phyloP scores from a whole-genome alignment of 2,797 vertebrate genomes.

The Dendrocincla tyrannina region DNA sequence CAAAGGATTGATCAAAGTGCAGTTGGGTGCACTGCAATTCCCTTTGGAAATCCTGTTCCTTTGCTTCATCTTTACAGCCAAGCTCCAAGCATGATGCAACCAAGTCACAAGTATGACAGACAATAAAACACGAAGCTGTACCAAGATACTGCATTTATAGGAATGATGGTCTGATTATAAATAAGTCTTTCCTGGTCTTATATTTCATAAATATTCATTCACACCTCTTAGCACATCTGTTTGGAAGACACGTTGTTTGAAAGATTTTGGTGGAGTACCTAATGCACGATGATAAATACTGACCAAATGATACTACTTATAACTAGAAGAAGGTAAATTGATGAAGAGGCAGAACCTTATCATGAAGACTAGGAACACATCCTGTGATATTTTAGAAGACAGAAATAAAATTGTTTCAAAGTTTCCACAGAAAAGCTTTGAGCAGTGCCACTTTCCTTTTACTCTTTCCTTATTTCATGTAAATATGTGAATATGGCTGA shows the following conservation, averaged over 20 bases:
- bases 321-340: not conserved
- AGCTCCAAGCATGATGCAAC: not conserved
- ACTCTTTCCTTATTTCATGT: not conserved
- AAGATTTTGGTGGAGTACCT: not conserved
- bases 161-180: not conserved
- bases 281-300: not conserved
- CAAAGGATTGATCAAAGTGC: not conserved
- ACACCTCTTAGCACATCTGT: not conserved
- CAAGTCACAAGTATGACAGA: not conserved
- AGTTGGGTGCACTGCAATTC: not conserved
- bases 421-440: not conserved
- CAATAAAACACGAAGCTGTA: not conserved
- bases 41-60: not conserved
- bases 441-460: not conserved
- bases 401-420: not conserved
- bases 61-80: not conserved
- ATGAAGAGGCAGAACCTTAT: not conserved
- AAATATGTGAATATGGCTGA: constrained; percentile 25
- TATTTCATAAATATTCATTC: not conserved
- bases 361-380: not conserved
- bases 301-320: not conserved
- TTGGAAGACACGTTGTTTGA: not conserved
- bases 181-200: not conserved
- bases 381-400: not conserved
- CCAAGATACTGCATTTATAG: not conserved